Base-by-base conservation (phyloP, 1,140 invertebrate species). In the Hyposmocoma kahamanoa region DNA sequence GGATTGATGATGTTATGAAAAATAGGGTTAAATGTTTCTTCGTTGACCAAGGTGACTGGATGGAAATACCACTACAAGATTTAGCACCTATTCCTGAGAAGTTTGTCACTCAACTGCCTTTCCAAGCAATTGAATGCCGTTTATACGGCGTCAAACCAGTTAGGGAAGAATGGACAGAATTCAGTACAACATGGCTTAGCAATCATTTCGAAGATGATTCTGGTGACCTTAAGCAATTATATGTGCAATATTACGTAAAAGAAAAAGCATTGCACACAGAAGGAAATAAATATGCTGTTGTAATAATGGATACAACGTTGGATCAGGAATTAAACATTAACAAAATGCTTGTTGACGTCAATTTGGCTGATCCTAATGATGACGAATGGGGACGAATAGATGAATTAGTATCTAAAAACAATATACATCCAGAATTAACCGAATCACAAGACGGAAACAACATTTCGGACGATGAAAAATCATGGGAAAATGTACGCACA, bases 81-180 rank as follows among this genome's bases (percentile, higher is more conserved):
- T 38, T 85, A 22, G 28, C 58, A 0, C 58, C 72, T 18, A 85
- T 86, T 22, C 62, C 68, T 11, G 61, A 74, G 9, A 65, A 72
- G 38, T 59, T 86, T 13, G 61, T 87, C 13, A 67, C 56, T 8
- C 53, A 67, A 50, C 26, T 86, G 32, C 84, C 84, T 0, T 87
- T 86, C 47, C 84, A 87, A 74, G 74, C 81, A 10, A 86, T 87
- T 22, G 86, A 87, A 67, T 87, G 84, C 52, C 50, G 75, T 34
- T 51, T 87, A 13, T 42, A 80, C n/a, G 81, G 81, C 39, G 42
- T 87, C 0, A 49, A 70, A 47, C 73, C 81, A 0, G 42, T 46
- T 1, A 76, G 69, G 8, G 48, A 72, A 3, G 26, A 57, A 26
- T 86, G 82, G 84, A 59, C 69, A 0, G 79, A 84, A 47, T 76